Evolutionary conservation across 1,140 invertebrate genomes (phyloP), one percentile per base, ranked within the genome.

Genomic region (Danaus plexippus): DNA sequence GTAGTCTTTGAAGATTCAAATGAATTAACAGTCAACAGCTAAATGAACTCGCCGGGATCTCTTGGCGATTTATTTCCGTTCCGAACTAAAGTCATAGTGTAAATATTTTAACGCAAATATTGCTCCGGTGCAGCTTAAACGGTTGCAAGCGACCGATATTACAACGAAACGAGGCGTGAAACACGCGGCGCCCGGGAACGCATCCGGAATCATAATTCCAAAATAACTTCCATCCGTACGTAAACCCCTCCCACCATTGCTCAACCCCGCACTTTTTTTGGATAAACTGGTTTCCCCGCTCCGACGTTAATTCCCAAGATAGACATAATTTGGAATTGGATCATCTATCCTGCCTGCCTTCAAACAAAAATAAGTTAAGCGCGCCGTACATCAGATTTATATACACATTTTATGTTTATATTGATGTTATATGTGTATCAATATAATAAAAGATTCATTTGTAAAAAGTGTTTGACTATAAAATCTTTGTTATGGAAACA

Each of bases 251-350:
- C 54, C 59, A 49, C 66, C 65, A 54, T 64, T 66, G 68, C 61
- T 61, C 63, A 51, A 64, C 72, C 71, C 67, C 73, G 59, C 60
- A 63, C 65, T 86, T 86, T 85, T 54, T 87, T 85, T 85, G 76
- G 76, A 75, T 82, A 85, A 83, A 84, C 67, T 78, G 76, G 81
- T 80, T 81, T 83, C 79, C 82, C 79, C 81, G 79, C 77, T 74
- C 77, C 80, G 75, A 71, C 73, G 81, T 82, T 85, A 85, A 88
- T 88, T 88, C 87, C 87, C 87, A 87, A 85, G 87, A 86, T 83
- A 85, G 80, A 87, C 81, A 87, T 88, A 88, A 87, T 87, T 88
- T 87, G 83, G 85, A 88, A 88, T 88, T 88, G 87, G 87, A 88
- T 88, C 85, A 88, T 88, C 84, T 87, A 88, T 88, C 85, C 81